Conservation (phyloP, 2,797 vertebrate species). For the Simalia tracyae region DNA sequence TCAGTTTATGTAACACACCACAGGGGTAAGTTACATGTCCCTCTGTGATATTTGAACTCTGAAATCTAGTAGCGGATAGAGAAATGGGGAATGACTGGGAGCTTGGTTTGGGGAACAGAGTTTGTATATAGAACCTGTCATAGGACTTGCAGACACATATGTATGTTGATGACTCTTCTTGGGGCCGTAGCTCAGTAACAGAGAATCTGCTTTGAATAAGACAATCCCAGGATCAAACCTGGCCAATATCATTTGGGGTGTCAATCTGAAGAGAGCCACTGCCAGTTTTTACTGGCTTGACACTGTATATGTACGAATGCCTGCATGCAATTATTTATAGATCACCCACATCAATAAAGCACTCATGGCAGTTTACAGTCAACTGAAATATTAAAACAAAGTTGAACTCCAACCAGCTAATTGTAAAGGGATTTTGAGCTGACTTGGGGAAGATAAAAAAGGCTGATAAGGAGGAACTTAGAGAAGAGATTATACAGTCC, state of each 20-base stretch:
- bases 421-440: neutral
- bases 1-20: constrained; percentile 32
- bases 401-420: neutral
- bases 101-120: neutral
- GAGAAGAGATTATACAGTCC: neutral
- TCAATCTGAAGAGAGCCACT: neutral
- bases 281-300: neutral
- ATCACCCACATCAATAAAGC: neutral
- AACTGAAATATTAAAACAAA: neutral
- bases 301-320: too few species aligned
- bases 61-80: neutral
- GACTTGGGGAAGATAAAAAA: neutral
- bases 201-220: neutral
- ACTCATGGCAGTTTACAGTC: neutral
- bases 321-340: neutral
- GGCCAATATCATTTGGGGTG: neutral
- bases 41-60: constrained; percentile 10
- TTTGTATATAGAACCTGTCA: neutral
- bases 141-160: neutral
- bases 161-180: neutral
- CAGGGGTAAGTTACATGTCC: neutral
- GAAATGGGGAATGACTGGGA: neutral
- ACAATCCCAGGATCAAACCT: neutral
- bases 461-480: neutral
- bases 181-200: neutral